phyloP scores from a whole-genome alignment of 2,888 invertebrate species.

The Baronia brevicornis region DNA sequence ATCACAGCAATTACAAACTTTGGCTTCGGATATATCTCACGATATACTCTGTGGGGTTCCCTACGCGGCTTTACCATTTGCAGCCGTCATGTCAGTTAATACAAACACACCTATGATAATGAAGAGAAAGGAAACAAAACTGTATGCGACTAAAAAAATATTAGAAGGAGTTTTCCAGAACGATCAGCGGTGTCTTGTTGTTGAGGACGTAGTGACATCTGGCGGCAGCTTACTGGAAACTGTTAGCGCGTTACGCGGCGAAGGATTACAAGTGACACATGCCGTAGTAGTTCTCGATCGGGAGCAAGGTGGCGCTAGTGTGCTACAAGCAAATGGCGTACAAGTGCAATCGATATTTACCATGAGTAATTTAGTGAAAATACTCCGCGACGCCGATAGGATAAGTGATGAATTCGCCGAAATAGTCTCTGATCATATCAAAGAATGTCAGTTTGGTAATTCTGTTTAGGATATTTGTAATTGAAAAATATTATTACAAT shows the following conservation, averaged over 20 bases:
- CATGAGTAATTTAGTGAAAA: slow-evolving; percentile 78
- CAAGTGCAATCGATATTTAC: slow-evolving; percentile 81
- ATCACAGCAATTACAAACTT: slow-evolving; percentile 40
- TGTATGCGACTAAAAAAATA: slow-evolving; percentile 95
- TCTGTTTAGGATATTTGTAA: slow-evolving; percentile 1
- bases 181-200: slow-evolving; percentile 85
- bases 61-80: slow-evolving; percentile 96
- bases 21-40: slow-evolving; percentile 49
- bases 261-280: slow-evolving; percentile 81
- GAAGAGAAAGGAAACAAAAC: slow-evolving; percentile 93
- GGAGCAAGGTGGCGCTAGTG: slow-evolving; percentile 90
- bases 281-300: slow-evolving; percentile 94
- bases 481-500: slow-evolving; percentile 17
- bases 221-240: slow-evolving; percentile 96
- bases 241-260: slow-evolving; percentile 79
- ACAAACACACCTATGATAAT: slow-evolving; percentile 89
- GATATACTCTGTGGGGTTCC: slow-evolving; percentile 96
- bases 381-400: slow-evolving; percentile 78
- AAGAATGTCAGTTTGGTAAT: slow-evolving; percentile 47
- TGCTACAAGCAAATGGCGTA: slow-evolving; percentile 82
- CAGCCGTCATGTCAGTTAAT: slow-evolving; percentile 87
- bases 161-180: slow-evolving; percentile 87
- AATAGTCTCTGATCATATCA: slow-evolving; percentile 54
- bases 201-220: slow-evolving; percentile 96
- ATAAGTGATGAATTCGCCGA: slow-evolving; percentile 68